Evolutionary conservation across 2,797 vertebrate species (phyloP), one percentile per base, ranked within the genome.

Genomic region (Serranus cabrilla): DNA sequence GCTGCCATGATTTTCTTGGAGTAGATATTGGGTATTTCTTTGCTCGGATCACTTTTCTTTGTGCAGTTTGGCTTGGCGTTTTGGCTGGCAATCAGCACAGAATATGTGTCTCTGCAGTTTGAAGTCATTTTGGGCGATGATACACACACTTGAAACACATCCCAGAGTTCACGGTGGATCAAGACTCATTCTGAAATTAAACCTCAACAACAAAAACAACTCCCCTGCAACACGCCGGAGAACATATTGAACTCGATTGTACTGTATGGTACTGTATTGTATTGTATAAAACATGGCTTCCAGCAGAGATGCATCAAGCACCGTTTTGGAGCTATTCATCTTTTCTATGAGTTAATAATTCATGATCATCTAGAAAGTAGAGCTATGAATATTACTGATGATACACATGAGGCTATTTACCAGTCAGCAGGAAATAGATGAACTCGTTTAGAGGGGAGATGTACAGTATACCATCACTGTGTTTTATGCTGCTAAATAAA

Each of bases 391-490:
- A 91, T 93, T 92, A 90, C 90, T 92, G 91, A 92, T 90, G 90
- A 92, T 92, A 87, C 93, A 93, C 92, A 92, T 78, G 92, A 93
- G 92, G 88, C 87, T 93, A 91, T 94, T 94, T 94, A 93, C 91
- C 87, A 92, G 90, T 91, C 87, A 87, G 89, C 87, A 82, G 90
- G 84, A 88, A 92, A 92, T 76, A 91, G 88, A 93, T 91, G 84
- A 89, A 92, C 87, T 90, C 76, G 72, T 92, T 93, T 89, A 85
- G 79, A 46, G 73, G 66, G 68, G 78, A 83, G 84, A 91, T 87
- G 89, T 83, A 88, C 83, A 75, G 80, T 82, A 57, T 47, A 84
- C 66, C 80, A 79, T 90, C 87, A 74, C 67, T 60, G 61, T 87
- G 72, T 84, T 93, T 92, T 82, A 89, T 88, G 85, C 74, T 74